A percentile compares a stretch with the other conserved stretches of the same genome.
These are phyloP conservation scores for Astyanax mexicanus DNA, from an alignment of 2,797 vertebrate genomes.

Conservation along the genomic window DNA sequence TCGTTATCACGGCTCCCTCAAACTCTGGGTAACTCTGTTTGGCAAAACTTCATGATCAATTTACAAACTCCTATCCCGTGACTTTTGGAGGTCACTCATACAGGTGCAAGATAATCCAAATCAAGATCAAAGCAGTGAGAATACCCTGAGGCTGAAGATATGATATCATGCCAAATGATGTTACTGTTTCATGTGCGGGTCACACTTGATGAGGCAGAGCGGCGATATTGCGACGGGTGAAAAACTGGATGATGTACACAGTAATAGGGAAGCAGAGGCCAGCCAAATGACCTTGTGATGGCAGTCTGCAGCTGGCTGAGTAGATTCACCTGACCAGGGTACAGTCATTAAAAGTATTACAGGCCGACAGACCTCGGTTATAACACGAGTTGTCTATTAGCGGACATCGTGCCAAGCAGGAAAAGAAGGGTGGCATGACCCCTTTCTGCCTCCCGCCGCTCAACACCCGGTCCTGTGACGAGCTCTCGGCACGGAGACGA, in stretches of 20 bases:
- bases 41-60: too few relatives aligned
- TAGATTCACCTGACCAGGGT: not conserved
- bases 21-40: too few relatives aligned
- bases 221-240: not conserved
- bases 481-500: slow-evolving; percentile 1
- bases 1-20: too few relatives aligned
- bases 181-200: not conserved
- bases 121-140: not conserved
- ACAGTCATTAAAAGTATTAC: not conserved
- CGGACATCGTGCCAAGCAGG: not conserved
- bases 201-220: not conserved
- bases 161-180: not conserved
- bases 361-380: not conserved
- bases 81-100: too few relatives aligned
- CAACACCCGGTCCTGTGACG: slow-evolving; percentile 12
- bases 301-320: slow-evolving; percentile 26
- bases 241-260: not conserved
- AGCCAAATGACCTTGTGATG: not conserved
- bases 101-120: not conserved
- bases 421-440: not conserved
- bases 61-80: too few relatives aligned
- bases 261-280: not conserved
- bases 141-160: not conserved
- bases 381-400: not conserved
- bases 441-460: slow-evolving; percentile 8